phyloP scores from a whole-genome alignment of 2,888 invertebrate genomes.

The Orthosia gothica region DNA sequence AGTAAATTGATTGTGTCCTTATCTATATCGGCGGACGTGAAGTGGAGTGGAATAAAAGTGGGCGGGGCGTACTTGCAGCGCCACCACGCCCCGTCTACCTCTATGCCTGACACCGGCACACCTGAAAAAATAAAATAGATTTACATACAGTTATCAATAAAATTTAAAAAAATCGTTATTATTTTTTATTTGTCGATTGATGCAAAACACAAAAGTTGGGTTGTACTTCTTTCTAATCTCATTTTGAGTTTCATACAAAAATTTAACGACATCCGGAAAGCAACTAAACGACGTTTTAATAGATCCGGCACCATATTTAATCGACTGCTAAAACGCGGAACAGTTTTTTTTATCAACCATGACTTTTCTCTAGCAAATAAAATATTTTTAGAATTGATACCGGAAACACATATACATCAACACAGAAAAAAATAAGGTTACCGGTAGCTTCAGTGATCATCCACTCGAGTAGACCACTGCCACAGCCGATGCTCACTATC shows the following conservation, averaged over 20 bases:
- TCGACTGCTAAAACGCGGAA: neutral
- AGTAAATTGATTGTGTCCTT: constrained; percentile 83
- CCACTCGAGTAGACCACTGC: constrained; percentile 96
- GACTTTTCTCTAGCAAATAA: neutral
- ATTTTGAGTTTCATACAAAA: neutral
- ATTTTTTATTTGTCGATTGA: neutral
- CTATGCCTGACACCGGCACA: constrained; percentile 93
- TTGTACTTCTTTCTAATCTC: neutral
- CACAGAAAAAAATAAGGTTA: constrained; percentile 72
- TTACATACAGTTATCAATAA: neutral
- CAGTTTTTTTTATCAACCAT: neutral
- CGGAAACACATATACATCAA: neutral
- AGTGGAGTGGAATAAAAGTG: constrained; percentile 93
- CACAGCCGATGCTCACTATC: constrained; percentile 95
- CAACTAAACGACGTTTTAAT: neutral
- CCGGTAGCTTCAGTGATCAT: constrained; percentile 93
- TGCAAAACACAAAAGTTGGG: neutral
- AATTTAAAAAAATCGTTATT: no score
- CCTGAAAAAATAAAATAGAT: constrained; percentile 83
- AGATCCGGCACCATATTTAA: neutral
- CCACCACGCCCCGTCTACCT: constrained; percentile 96
- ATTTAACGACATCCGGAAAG: constrained; percentile 7
- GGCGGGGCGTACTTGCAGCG: constrained; percentile 94
- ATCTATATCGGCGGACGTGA: constrained; percentile 85
- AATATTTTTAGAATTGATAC: neutral